Conservation (phyloP, 2,113 vertebrate genomes). For the Turdus rufiventris region DNA sequence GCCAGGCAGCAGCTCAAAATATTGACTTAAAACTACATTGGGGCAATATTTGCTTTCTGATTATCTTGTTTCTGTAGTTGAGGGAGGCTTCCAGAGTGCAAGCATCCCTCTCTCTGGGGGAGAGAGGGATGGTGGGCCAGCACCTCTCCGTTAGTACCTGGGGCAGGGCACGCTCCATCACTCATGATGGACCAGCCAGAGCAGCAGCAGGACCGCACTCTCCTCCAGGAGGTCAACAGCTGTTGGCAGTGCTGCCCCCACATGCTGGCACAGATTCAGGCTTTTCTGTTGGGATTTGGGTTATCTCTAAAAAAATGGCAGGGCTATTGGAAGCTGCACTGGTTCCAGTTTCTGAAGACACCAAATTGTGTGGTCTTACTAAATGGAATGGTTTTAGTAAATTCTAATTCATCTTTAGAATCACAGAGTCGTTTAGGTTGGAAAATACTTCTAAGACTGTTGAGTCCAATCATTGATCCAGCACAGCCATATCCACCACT, state of each 20-base stretch:
- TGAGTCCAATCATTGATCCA: neutral
- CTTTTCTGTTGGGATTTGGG: neutral
- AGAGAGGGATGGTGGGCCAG: neutral
- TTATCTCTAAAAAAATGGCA: neutral
- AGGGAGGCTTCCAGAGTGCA: neutral
- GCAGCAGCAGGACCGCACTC: neutral
- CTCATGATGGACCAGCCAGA: neutral
- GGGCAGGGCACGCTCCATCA: neutral
- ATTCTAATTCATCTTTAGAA: neutral
- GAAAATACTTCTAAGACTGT: neutral
- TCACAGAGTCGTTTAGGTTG: neutral
- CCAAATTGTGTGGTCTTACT: neutral
- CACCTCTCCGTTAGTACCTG: neutral
- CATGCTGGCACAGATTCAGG: neutral
- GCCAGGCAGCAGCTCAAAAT: conserved; percentile 13
- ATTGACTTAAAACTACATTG: conserved; percentile 2
- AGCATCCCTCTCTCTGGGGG: neutral
- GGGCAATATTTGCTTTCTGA: conserved; percentile 23
- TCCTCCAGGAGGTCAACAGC: neutral
- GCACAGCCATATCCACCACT: neutral
- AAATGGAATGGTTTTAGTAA: neutral
- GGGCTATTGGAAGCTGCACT: neutral
- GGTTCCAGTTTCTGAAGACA: neutral
- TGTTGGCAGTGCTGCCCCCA: neutral
- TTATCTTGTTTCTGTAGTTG: neutral